A percentile compares a stretch with the other conserved stretches of the same genome.
These are phyloP conservation scores for Chironomus riparius DNA, from an alignment of 2,888 invertebrate genomes.

Conservation along the genomic window DNA sequence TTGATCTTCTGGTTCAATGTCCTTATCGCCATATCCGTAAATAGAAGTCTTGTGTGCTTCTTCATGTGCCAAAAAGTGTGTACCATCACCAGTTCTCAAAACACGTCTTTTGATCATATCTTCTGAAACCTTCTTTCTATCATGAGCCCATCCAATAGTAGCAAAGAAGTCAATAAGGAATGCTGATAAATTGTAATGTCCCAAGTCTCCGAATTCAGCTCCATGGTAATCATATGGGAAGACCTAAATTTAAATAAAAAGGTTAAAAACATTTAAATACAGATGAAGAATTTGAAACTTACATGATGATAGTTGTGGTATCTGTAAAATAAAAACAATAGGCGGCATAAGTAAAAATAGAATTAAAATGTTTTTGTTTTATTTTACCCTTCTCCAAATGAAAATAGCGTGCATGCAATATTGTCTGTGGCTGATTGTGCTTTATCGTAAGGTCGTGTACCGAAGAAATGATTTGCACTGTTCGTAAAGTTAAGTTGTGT, in stretches of 20 bases:
- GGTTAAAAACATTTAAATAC: too few relatives aligned
- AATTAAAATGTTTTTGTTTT: constrained; percentile 3
- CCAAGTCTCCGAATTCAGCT: constrained; percentile 51
- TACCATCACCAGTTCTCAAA: constrained; percentile 52
- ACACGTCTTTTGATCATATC: constrained; percentile 50
- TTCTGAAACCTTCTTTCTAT: constrained; percentile 52
- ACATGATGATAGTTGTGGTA: constrained; percentile 56
- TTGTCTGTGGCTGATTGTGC: constrained; percentile 49
- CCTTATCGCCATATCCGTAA: constrained; percentile 57
- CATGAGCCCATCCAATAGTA: constrained; percentile 71
- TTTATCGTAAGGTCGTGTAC: constrained; percentile 74
- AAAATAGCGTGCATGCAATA: neutral
- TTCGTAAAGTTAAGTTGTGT: constrained; percentile 94
- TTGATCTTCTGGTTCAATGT: constrained; percentile 49
- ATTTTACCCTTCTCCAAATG: constrained; percentile 11
- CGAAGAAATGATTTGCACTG: constrained; percentile 88
- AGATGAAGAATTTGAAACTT: too few relatives aligned
- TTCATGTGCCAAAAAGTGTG: constrained; percentile 41
- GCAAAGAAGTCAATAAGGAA: constrained; percentile 72
- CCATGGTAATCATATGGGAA: constrained; percentile 61
- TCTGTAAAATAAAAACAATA: constrained; percentile 36
- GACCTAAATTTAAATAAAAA: neutral
- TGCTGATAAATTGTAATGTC: constrained; percentile 63
- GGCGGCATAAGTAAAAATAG: constrained; percentile 35
- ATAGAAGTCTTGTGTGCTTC: constrained; percentile 40